Conservation (phyloP, 2,797 vertebrate genomes). For the Sphenopsis melanotis region DNA sequence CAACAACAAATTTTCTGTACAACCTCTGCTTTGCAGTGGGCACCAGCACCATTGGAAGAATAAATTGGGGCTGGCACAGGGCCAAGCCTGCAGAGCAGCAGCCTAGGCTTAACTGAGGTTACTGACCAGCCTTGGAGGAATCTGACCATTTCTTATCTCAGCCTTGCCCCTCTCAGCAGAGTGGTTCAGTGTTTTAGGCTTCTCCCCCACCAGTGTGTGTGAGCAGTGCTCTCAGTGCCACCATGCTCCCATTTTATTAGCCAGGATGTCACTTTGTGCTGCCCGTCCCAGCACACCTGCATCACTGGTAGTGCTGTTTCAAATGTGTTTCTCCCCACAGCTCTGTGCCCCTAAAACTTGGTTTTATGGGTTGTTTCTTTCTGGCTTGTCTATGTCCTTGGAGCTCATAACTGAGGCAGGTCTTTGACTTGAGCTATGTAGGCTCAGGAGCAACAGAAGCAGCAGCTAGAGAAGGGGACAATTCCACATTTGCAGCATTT, state of each 20-base stretch:
- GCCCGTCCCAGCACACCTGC: neutral
- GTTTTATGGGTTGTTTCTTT: neutral
- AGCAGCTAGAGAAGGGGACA: neutral
- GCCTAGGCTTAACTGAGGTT: neutral
- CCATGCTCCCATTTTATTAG: accelerated
- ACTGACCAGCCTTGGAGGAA: neutral
- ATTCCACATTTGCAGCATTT: neutral
- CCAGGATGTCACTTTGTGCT: neutral
- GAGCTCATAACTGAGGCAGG: neutral
- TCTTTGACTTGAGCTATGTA: accelerated
- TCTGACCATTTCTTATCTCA: neutral
- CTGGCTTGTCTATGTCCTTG: neutral
- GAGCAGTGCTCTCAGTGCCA: neutral
- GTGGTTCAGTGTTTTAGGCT: neutral
- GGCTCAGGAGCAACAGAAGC: neutral
- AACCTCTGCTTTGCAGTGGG: neutral
- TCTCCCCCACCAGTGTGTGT: neutral
- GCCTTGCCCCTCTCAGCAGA: neutral
- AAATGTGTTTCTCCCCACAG: neutral
- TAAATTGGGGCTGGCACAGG: neutral
- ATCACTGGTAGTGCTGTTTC: neutral
- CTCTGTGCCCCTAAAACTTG: neutral
- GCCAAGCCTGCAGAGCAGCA: neutral
- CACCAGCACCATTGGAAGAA: neutral
- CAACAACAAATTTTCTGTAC: neutral